Conservation (phyloP, 1,140 invertebrate species). For the Drosophila nebulosa region DNA sequence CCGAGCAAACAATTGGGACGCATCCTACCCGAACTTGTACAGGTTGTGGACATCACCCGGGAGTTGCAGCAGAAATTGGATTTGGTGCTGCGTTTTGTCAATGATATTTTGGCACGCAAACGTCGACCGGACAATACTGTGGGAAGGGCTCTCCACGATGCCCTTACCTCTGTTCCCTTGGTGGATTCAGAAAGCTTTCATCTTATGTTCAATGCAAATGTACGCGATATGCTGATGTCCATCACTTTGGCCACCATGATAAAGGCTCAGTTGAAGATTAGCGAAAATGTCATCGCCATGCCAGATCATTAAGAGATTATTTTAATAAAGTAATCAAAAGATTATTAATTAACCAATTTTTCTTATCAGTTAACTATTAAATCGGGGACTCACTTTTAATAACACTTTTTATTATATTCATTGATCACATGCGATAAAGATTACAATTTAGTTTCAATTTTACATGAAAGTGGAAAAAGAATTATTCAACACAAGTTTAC, state of each 20-base stretch:
- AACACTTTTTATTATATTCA: not conserved
- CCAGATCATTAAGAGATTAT: constrained; percentile 2
- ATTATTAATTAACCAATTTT: too few relatives aligned
- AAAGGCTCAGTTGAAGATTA: constrained; percentile 51
- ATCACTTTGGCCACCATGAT: constrained; percentile 55
- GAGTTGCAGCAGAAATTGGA: constrained; percentile 45
- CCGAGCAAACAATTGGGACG: constrained; percentile 27
- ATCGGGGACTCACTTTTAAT: not conserved
- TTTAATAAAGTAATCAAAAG: not conserved
- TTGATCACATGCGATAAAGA: too few relatives aligned
- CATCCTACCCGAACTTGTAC: constrained; percentile 43
- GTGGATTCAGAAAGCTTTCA: constrained; percentile 50
- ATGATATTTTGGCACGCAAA: constrained; percentile 54
- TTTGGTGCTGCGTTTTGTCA: constrained; percentile 51
- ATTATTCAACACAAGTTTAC: too few relatives aligned
- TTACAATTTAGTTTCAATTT: too few relatives aligned
- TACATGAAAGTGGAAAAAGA: too few relatives aligned
- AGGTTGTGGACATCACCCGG: constrained; percentile 33
- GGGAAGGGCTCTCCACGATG: constrained; percentile 41
- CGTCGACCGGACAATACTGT: constrained; percentile 44
- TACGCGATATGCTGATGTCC: constrained; percentile 54
- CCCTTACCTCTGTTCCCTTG: constrained; percentile 46
- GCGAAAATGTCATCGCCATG: constrained; percentile 47
- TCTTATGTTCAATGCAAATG: constrained; percentile 46
- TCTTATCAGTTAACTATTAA: not conserved